Evolutionary conservation across 1,140 invertebrate genomes (phyloP).

Genomic region (Camponotus pennsylvanicus): DNA sequence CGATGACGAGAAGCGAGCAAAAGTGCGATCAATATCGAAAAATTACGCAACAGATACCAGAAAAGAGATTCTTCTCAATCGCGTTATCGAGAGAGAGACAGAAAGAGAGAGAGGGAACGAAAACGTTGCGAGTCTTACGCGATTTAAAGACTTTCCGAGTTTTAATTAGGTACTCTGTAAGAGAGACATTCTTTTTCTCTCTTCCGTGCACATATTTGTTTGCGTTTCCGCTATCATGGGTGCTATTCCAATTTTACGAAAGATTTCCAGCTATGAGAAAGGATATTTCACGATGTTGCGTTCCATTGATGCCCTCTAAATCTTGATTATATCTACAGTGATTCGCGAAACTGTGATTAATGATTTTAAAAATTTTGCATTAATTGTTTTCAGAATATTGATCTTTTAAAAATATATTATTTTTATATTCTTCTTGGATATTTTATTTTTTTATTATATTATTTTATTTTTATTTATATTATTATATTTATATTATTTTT

Average conservation of each 20-base stretch:
- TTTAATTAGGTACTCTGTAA: constrained; percentile 78
- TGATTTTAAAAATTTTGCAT: background rate
- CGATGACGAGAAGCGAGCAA: constrained; percentile 29
- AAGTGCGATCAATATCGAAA: constrained; percentile 63
- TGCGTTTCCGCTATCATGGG: constrained; percentile 49
- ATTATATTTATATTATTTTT: too few species aligned
- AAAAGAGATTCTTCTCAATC: constrained; percentile 15
- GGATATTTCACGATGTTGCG: constrained; percentile 37
- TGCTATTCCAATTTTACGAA: constrained; percentile 78
- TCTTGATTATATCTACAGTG: constrained; percentile 22
- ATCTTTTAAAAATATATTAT: background rate
- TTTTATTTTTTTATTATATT: too few species aligned
- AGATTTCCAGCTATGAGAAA: constrained; percentile 72
- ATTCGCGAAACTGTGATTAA: background rate
- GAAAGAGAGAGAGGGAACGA: constrained; percentile 60
- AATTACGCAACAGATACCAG: constrained; percentile 17
- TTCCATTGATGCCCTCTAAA: constrained; percentile 14
- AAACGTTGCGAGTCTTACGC: constrained; percentile 77
- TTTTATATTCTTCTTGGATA: background rate
- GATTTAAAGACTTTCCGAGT: constrained; percentile 78
- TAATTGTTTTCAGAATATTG: background rate
- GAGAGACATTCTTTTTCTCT: constrained; percentile 59
- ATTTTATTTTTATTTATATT: too few species aligned
- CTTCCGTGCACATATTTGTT: constrained; percentile 28
- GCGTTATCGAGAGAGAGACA: constrained; percentile 22